Conservation (phyloP, 23 tunicate species). For the Oikopleura dioica region DNA sequence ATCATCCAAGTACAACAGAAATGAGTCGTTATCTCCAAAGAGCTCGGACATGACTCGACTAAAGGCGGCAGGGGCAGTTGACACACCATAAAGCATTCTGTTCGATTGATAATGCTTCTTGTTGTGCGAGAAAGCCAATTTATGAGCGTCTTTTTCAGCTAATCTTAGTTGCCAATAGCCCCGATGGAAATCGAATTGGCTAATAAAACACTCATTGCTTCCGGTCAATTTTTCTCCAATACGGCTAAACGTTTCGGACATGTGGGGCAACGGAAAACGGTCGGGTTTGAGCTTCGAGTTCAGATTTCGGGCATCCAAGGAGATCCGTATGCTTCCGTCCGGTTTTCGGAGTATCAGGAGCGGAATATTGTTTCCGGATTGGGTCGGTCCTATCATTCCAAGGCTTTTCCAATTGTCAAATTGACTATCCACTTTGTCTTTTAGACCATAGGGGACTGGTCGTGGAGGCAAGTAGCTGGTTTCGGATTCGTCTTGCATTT, state of each 20-base stretch:
- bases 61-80: neutral
- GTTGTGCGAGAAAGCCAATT: neutral
- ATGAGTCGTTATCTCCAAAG: neutral
- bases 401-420: neutral
- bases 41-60: neutral
- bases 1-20: conserved; percentile 9
- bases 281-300: neutral
- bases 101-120: neutral
- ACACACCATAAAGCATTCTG: neutral
- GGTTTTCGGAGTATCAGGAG: neutral
- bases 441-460: neutral
- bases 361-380: neutral
- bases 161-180: neutral
- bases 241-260: neutral
- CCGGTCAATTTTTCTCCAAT: neutral
- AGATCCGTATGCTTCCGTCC: neutral
- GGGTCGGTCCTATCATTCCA: neutral
- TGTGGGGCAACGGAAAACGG: neutral
- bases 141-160: neutral
- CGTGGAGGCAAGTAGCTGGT: neutral
- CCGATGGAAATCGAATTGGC: neutral
- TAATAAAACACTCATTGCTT: neutral
- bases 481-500: neutral
- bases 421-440: neutral
- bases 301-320: neutral